Conservation (phyloP, 2,113 vertebrate species). For the Brienomyrus longianalis region DNA sequence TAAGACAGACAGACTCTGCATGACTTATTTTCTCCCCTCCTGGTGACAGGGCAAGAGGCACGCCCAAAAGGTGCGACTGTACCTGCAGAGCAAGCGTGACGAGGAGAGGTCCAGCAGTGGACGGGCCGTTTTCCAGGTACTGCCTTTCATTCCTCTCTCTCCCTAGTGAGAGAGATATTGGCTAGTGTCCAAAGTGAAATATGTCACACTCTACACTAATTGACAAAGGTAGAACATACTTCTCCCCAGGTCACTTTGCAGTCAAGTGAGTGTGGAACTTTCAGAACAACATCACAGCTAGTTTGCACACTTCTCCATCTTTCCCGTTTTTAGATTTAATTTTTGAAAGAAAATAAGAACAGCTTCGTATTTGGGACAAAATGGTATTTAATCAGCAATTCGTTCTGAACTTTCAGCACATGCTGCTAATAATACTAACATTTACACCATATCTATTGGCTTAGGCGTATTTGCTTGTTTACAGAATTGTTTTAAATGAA, state of each 20-base stretch:
- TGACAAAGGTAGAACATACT: not conserved
- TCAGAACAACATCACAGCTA: not conserved
- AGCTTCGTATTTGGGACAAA: not conserved
- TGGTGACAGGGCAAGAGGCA: conserved; percentile 72
- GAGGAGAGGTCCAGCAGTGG: conserved; percentile 47
- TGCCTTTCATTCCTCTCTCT: not conserved
- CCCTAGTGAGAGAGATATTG: not conserved
- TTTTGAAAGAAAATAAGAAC: not conserved
- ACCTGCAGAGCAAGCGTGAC: conserved; percentile 54
- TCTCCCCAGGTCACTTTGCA: not conserved
- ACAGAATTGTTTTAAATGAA: too few species aligned
- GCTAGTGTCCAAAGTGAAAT: not conserved
- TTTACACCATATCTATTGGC: not conserved
- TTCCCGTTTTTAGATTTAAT: not conserved
- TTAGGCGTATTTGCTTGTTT: too few species aligned
- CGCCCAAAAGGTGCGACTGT: conserved; percentile 62
- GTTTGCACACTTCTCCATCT: not conserved
- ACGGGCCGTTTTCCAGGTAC: conserved; percentile 43
- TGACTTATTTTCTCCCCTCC: not conserved
- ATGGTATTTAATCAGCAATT: not conserved
- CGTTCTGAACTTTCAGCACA: not conserved
- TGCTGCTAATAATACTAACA: not conserved
- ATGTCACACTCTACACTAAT: not conserved
- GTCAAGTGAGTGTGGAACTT: not conserved
- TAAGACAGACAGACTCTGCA: too few species aligned